Evolutionary conservation across 2,113 vertebrate genomes (phyloP).

Genomic region (Psilopsiagon aurifrons): DNA sequence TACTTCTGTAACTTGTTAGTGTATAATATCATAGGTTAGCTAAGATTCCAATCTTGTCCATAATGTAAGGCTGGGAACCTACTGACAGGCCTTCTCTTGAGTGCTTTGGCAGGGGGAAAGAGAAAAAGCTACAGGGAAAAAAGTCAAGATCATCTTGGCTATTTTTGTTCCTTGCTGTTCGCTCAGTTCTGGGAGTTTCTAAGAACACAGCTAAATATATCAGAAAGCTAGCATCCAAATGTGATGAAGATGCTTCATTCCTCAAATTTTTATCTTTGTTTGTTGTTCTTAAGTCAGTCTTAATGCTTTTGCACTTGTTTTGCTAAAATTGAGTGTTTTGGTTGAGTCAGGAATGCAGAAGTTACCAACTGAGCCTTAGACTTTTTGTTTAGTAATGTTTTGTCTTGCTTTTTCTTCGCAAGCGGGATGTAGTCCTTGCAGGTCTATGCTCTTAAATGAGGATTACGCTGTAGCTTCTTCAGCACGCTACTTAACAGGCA

Average conservation of each 20-base stretch:
- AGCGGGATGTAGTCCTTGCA: background rate
- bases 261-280: background rate
- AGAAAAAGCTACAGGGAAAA: background rate
- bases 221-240: background rate
- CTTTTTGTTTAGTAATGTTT: background rate
- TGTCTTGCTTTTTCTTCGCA: background rate
- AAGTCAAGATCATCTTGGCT: background rate
- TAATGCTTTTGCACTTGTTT: background rate
- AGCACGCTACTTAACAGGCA: background rate
- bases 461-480: background rate
- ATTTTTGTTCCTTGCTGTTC: background rate
- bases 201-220: constrained; percentile 19
- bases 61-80: background rate
- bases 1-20: background rate
- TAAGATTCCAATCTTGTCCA: background rate
- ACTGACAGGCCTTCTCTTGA: background rate
- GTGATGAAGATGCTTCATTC: background rate
- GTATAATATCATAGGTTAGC: background rate
- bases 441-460: background rate
- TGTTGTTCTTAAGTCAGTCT: background rate
- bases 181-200: constrained; percentile 6
- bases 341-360: background rate
- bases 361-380: background rate
- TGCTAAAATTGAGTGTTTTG: background rate
- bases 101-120: background rate